Conservation (phyloP, 2,113 vertebrate genomes). For the Protobothrops flavoviridis region DNA sequence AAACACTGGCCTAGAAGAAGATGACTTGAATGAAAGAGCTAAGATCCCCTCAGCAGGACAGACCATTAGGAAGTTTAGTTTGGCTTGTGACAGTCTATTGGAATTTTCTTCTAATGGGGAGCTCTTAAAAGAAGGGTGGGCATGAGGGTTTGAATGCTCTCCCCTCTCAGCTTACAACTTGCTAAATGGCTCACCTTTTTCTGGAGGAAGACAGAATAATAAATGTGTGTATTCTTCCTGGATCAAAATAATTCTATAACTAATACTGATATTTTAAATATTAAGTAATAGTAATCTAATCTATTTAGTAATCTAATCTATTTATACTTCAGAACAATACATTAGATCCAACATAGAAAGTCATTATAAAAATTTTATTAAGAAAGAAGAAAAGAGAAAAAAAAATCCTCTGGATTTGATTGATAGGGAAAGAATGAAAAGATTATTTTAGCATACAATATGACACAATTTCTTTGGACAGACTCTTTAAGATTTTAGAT, state of each 20-base stretch:
- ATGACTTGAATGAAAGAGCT: background rate
- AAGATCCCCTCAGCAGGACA: background rate
- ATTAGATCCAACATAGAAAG: background rate
- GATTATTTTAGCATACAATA: background rate
- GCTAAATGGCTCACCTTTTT: background rate
- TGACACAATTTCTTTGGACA: background rate
- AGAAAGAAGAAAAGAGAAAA: background rate
- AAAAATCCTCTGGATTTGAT: background rate
- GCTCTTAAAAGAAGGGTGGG: background rate
- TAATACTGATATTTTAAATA: background rate
- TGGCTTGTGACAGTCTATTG: background rate
- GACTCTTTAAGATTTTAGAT: background rate
- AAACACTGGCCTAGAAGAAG: background rate
- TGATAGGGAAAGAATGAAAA: background rate
- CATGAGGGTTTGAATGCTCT: background rate
- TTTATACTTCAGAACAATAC: background rate
- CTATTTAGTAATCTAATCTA: background rate
- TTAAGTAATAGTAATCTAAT: background rate
- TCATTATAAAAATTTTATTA: background rate
- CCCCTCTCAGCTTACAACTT: background rate
- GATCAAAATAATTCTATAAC: background rate
- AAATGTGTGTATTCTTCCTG: background rate
- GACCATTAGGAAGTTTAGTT: background rate
- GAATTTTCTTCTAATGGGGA: background rate
- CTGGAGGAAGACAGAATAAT: background rate